phyloP scores from a whole-genome alignment of 1,140 invertebrate genomes.

The Belonocnema kinseyi region DNA sequence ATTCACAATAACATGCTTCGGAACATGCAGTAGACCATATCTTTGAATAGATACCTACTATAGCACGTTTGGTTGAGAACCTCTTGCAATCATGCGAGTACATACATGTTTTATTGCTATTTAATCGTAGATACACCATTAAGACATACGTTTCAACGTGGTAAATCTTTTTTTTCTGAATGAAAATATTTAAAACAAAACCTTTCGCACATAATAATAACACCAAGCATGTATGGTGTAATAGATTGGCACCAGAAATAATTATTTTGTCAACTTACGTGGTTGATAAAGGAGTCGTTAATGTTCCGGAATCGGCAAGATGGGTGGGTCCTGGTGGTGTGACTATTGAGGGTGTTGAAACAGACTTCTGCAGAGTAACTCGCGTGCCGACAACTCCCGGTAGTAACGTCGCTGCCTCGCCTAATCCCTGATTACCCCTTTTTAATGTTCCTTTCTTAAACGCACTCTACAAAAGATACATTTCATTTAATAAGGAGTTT shows the following conservation, averaged over 20 bases:
- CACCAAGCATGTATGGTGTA: background rate
- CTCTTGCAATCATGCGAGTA: no score
- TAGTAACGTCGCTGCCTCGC: constrained; percentile 79
- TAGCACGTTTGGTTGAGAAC: no score
- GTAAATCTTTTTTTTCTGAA: no score
- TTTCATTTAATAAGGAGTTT: constrained; percentile 33
- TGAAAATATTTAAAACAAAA: no score
- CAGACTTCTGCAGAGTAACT: constrained; percentile 91
- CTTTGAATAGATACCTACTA: no score
- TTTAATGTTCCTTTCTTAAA: constrained; percentile 78
- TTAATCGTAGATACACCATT: no score
- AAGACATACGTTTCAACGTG: no score
- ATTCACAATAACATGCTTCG: no score
- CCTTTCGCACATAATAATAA: background rate
- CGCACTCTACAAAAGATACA: constrained; percentile 73
- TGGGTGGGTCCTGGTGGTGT: constrained; percentile 78
- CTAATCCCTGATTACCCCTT: constrained; percentile 78
- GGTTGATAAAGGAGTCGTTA: constrained; percentile 61
- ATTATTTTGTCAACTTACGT: constrained; percentile 62
- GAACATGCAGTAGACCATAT: no score
- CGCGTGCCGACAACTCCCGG: constrained; percentile 78
- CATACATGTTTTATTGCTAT: no score
- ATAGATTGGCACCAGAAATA: background rate
- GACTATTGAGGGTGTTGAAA: constrained; percentile 92
- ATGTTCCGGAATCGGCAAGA: constrained; percentile 65